phyloP scores from a whole-genome alignment of 2,113 vertebrate species.

The Smithornis capensis region DNA sequence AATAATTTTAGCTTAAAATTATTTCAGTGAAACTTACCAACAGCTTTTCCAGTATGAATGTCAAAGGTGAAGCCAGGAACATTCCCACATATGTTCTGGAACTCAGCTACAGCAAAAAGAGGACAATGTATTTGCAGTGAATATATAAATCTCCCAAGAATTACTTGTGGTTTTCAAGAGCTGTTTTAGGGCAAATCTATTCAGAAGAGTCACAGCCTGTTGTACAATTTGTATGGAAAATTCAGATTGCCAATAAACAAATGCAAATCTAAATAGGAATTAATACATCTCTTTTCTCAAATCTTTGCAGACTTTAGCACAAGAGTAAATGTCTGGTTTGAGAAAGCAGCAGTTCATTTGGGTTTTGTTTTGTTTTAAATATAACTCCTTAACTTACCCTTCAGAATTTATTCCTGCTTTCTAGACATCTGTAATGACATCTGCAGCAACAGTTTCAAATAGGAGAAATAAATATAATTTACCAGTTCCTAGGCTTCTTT shows the following conservation, averaged over 20 bases:
- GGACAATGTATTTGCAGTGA: not conserved
- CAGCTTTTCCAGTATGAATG: conserved; percentile 84
- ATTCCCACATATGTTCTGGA: conserved; percentile 81
- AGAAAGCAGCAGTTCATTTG: not conserved
- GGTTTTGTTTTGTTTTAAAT: not conserved
- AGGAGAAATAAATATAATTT: not conserved
- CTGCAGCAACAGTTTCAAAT: not conserved
- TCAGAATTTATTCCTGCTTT: not conserved
- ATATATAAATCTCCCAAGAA: not conserved
- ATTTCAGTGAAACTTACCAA: conserved; percentile 74
- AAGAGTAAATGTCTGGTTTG: not conserved
- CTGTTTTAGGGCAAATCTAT: not conserved
- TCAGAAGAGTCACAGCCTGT: not conserved
- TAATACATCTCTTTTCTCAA: not conserved
- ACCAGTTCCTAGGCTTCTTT: not conserved
- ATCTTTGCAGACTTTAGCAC: not conserved
- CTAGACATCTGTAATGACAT: not conserved
- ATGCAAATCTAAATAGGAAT: not conserved
- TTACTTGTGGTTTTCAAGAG: not conserved
- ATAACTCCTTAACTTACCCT: not conserved
- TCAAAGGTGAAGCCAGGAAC: conserved; percentile 86
- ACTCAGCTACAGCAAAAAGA: conserved; percentile 72
- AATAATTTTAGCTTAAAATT: not conserved
- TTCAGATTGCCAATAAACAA: not conserved
- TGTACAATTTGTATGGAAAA: not conserved